Evolutionary conservation across 1,140 invertebrate species (phyloP).

Genomic region (Dreissena rostriformis): DNA sequence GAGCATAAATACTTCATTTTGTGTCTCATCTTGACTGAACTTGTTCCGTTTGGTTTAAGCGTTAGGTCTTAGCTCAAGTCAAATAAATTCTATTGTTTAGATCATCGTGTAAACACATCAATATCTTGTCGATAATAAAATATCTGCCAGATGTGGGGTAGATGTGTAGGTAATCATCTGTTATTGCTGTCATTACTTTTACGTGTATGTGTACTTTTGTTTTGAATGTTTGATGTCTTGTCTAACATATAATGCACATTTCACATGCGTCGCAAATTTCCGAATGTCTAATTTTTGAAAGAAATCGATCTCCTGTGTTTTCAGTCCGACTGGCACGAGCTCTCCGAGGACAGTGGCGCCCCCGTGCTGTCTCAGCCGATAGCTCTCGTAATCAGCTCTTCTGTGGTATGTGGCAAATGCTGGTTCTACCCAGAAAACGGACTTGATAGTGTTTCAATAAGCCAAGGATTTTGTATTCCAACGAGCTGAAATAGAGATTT

Average conservation of each 20-base stretch:
- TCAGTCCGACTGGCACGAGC: constrained; percentile 49
- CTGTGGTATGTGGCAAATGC: background rate
- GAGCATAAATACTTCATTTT: too few relatives aligned
- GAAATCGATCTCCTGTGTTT: background rate
- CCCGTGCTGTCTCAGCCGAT: constrained; percentile 46
- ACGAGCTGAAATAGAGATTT: too few relatives aligned
- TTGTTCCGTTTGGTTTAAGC: too few relatives aligned
- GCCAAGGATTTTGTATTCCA: too few relatives aligned
- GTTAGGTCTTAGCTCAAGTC: too few relatives aligned
- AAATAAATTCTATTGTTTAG: too few relatives aligned
- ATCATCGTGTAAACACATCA: too few relatives aligned
- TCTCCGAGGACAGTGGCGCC: constrained; percentile 40
- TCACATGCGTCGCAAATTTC: background rate
- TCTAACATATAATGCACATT: background rate
- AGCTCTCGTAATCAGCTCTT: constrained; percentile 26
- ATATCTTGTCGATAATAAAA: too few relatives aligned
- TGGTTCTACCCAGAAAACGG: too few relatives aligned
- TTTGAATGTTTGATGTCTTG: background rate
- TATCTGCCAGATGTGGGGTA: too few relatives aligned
- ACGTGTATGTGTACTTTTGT: background rate
- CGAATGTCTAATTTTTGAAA: background rate
- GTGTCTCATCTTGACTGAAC: too few relatives aligned
- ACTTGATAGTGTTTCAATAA: too few relatives aligned
- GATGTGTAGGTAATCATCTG: background rate
- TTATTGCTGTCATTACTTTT: background rate